Evolutionary conservation across 2,797 vertebrate species (phyloP).

Genomic region (Sus cebifrons): DNA sequence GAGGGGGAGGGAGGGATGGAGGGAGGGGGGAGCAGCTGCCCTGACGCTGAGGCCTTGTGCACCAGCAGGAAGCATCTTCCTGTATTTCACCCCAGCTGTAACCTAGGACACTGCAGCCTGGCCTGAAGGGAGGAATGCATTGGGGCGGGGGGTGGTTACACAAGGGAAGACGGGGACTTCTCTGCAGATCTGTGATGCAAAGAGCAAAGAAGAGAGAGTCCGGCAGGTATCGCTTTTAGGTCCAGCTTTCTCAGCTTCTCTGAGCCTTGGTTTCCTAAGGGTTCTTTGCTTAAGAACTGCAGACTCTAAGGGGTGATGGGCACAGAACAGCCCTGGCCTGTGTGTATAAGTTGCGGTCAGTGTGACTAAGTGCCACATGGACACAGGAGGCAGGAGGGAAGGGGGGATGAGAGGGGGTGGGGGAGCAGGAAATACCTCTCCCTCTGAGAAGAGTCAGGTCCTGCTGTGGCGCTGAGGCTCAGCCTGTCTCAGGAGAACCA

Average conservation of each 20-base stretch:
- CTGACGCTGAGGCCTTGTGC: no score
- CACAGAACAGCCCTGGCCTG: background rate
- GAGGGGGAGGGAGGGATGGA: background rate
- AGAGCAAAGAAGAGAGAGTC: background rate
- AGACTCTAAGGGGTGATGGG: background rate
- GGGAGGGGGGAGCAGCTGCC: no score
- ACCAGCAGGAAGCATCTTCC: no score
- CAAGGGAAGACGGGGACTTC: no score
- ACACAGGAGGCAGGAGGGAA: fast-evolving
- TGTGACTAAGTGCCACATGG: no score
- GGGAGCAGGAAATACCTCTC: background rate
- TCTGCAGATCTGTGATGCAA: no score
- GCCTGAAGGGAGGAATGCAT: background rate
- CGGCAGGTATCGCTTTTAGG: fast-evolving
- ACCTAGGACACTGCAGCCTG: no score
- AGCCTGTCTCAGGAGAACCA: background rate
- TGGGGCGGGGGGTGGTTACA: background rate
- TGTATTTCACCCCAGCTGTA: no score
- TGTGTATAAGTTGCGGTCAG: background rate
- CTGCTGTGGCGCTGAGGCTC: background rate
- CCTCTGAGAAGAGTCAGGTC: background rate
- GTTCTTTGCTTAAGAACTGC: background rate
- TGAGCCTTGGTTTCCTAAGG: background rate
- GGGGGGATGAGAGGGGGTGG: fast-evolving
- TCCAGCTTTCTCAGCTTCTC: background rate